Evolutionary conservation across 2,888 invertebrate genomes (phyloP).

Genomic region (Phrixothrix hirtus): DNA sequence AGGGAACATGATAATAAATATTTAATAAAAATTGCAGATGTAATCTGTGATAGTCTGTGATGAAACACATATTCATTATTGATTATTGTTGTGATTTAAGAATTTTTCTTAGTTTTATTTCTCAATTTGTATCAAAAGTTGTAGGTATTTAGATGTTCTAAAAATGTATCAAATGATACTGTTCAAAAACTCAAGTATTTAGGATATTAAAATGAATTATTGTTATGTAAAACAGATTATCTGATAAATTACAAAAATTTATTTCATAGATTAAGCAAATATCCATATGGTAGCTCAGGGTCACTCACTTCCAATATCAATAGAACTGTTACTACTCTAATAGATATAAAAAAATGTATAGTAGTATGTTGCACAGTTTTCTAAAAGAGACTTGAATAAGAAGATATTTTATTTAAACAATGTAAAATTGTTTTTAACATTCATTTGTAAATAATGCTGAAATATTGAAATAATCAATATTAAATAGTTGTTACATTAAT

Average conservation of each 20-base stretch:
- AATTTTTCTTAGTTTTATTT: constrained; percentile 12
- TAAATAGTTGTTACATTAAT: too few species aligned
- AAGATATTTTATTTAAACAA: too few species aligned
- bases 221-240: constrained; percentile 27
- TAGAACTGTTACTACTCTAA: constrained; percentile 45
- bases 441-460: too few species aligned
- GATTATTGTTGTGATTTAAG: constrained; percentile 28
- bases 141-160: neutral
- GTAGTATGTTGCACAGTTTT: too few species aligned
- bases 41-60: constrained; percentile 57
- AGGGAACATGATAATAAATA: constrained; percentile 39
- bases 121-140: constrained; percentile 4
- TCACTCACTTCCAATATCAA: constrained; percentile 57
- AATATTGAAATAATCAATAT: too few species aligned
- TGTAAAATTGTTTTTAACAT: too few species aligned
- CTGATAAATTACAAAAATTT: constrained; percentile 35
- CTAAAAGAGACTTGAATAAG: too few species aligned
- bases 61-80: constrained; percentile 41
- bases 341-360: too few species aligned
- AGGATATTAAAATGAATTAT: constrained; percentile 11
- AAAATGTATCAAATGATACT: neutral
- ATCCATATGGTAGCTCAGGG: constrained; percentile 56
- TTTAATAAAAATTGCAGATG: constrained; percentile 54
- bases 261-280: constrained; percentile 32
- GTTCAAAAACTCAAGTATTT: neutral